phyloP scores from a whole-genome alignment of 2,888 invertebrate genomes.

The Leptodirus hochenwartii region DNA sequence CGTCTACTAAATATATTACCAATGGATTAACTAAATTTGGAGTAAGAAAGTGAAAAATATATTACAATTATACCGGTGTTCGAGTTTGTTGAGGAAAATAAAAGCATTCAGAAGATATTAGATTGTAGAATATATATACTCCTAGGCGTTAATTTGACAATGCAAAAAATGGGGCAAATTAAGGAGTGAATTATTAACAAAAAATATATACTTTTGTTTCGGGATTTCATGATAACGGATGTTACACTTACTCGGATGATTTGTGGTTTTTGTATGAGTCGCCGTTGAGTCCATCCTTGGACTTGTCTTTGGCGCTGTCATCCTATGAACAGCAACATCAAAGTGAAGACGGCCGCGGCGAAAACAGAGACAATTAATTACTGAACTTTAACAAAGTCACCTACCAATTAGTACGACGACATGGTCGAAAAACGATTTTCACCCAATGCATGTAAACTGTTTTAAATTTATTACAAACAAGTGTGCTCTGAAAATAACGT shows the following conservation, averaged over 20 bases:
- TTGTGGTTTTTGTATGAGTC: conserved; percentile 21
- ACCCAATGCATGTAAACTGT: too few relatives aligned
- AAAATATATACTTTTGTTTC: too few relatives aligned
- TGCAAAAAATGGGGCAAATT: too few relatives aligned
- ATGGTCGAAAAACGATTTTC: conserved; percentile 4
- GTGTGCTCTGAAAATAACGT: too few relatives aligned
- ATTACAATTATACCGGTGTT: too few relatives aligned
- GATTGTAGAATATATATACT: not conserved
- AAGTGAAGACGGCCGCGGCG: conserved; percentile 23
- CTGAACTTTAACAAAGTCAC: conserved; percentile 14
- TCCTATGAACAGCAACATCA: conserved; percentile 33
- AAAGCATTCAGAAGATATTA: not conserved
- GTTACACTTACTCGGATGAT: conserved; percentile 37
- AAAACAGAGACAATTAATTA: conserved; percentile 29
- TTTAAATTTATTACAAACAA: too few relatives aligned
- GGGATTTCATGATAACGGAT: too few relatives aligned
- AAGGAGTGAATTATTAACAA: too few relatives aligned
- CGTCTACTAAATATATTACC: too few relatives aligned
- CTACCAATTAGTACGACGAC: conserved; percentile 10
- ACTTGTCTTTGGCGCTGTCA: conserved; percentile 29
- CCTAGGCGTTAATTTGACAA: too few relatives aligned
- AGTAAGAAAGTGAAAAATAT: too few relatives aligned
- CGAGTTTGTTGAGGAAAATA: conserved; percentile 7
- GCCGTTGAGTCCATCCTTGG: conserved; percentile 42
- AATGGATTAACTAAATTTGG: too few relatives aligned